Evolutionary conservation across 1,140 invertebrate species (phyloP), one percentile per base, ranked within the genome.

Genomic region (Lepidostoma basale): DNA sequence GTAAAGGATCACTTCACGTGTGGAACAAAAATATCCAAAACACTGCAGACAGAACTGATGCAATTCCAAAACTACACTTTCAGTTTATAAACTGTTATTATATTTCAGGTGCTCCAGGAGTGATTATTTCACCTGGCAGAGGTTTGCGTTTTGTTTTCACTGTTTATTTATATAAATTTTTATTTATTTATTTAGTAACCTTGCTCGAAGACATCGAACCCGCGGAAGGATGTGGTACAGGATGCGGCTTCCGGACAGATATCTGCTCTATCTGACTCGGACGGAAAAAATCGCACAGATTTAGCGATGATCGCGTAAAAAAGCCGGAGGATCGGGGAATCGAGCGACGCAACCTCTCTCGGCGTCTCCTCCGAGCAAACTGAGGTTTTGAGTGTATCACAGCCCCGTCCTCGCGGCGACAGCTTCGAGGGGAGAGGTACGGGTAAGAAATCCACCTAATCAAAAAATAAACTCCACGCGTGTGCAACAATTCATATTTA

Each of bases 201-300:
- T 6, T 12, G 12, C 6, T 6, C 30, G 30, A 33, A 33, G 30
- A 12, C 30, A 12, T 5, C 12, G 30, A 6, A 33, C 5, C 36
- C 22, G 56, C 10, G 56, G 36, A 25, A 40, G 56, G 36, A 42
- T 42, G 56, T 42, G 33, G 56, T 12, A 6, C 56, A 36, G 56
- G 56, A 60, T 60, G 36, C 56, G 20, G 16, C 56, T 40, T 60
- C 56, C 56, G 33, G 56, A 40, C 39, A 40, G 56, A 60, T 60
- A 60, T 56, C 52, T 23, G 18, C 22, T 42, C 23, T 60, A 60
- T 60, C 36, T 60, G 36, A 25, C 8, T 36, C 56, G 42, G 56
- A 60, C 56, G n/a, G 56, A 60, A 36, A 25, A 60, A 60, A 39
- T 60, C 56, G 56, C 56, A 26, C 12, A 56, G 28, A 40, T 40